Evolutionary conservation across 2,888 invertebrate species (phyloP).

Genomic region (Rosalia funebris): DNA sequence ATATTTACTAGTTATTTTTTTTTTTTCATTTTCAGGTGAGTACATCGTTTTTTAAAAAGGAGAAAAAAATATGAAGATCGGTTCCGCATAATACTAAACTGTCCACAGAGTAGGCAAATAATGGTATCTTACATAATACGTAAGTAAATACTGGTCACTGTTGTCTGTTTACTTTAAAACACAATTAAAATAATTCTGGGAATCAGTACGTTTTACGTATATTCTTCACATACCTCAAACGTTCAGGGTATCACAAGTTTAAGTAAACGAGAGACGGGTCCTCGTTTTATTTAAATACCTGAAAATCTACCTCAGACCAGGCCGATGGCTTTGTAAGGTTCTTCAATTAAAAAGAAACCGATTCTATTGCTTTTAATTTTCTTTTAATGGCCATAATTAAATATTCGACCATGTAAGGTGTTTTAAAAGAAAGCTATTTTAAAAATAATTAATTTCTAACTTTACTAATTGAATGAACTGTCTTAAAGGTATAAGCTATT

Average conservation of each 20-base stretch:
- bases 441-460: too few relatives aligned
- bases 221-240: not conserved
- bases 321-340: too few relatives aligned
- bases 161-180: not conserved
- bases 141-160: not conserved
- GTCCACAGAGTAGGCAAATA: not conserved
- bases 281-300: not conserved
- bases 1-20: too few relatives aligned
- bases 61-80: not conserved
- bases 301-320: not conserved
- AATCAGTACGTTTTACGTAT: constrained; percentile 1
- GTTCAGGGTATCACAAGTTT: not conserved
- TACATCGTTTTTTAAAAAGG: constrained; percentile 1
- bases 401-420: not conserved
- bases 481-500: too few relatives aligned
- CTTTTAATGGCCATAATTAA: not conserved
- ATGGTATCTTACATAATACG: not conserved
- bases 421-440: too few relatives aligned
- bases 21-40: constrained; percentile 31
- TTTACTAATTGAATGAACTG: too few relatives aligned
- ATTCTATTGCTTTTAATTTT: not conserved
- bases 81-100: constrained; percentile 26
- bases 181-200: constrained; percentile 6
- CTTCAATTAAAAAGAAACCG: not conserved
- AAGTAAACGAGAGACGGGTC: too few relatives aligned